These are phyloP conservation scores for Aplocera efformata DNA, from an alignment of 2,888 invertebrate genomes.

Conservation along the genomic window DNA sequence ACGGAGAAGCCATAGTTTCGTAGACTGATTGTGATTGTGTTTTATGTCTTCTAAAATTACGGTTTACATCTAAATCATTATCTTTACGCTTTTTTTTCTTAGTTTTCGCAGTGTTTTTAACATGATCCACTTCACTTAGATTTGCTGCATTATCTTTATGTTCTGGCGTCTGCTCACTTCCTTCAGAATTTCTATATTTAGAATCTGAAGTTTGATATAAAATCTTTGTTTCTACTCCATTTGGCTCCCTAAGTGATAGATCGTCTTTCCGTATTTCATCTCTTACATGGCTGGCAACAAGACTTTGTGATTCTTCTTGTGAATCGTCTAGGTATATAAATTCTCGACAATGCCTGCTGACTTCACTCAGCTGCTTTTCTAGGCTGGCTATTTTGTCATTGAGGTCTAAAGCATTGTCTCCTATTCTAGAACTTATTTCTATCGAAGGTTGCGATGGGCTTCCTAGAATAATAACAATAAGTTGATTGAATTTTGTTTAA, in stretches of 20 bases:
- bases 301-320: slow-evolving; percentile 30
- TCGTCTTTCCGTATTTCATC: slow-evolving; percentile 29
- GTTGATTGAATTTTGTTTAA: neutral
- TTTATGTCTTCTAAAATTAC: slow-evolving; percentile 37
- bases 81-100: slow-evolving; percentile 40
- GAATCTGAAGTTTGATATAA: slow-evolving; percentile 46
- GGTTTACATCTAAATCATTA: slow-evolving; percentile 21
- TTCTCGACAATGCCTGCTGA: slow-evolving; percentile 51
- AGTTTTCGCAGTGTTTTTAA: slow-evolving; percentile 19
- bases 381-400: slow-evolving; percentile 57
- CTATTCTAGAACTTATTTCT: slow-evolving; percentile 60
- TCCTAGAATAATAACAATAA: slow-evolving; percentile 42
- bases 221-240: slow-evolving; percentile 42
- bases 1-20: slow-evolving; percentile 35
- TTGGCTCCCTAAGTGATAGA: slow-evolving; percentile 26
- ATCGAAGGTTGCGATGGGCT: slow-evolving; percentile 56
- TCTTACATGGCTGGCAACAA: slow-evolving; percentile 21
- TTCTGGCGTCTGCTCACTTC: slow-evolving; percentile 33
- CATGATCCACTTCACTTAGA: slow-evolving; percentile 8
- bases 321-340: slow-evolving; percentile 39
- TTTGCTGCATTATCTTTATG: slow-evolving; percentile 7
- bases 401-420: slow-evolving; percentile 57
- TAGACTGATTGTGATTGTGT: slow-evolving; percentile 39
- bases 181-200: slow-evolving; percentile 39
- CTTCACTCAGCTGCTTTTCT: slow-evolving; percentile 54